These are phyloP conservation scores for Drosophila miranda DNA, from an alignment of 1,140 invertebrate species.

Conservation along the genomic window DNA sequence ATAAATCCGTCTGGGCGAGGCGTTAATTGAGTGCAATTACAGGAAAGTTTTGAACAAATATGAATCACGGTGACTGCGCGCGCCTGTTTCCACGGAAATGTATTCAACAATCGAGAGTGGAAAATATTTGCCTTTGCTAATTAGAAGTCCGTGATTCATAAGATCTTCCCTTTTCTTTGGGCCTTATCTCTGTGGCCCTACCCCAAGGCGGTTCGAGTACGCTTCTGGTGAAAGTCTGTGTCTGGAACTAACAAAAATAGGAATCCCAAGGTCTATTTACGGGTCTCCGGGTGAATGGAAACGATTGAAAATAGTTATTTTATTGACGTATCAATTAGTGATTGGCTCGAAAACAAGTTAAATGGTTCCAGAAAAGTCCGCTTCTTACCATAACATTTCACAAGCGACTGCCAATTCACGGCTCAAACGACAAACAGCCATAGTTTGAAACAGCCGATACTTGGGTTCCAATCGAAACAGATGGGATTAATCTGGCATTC, in stretches of 20 bases:
- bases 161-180: no score
- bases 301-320: constrained; percentile 21
- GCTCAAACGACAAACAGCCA: not conserved
- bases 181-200: no score
- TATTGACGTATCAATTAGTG: constrained; percentile 35
- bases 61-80: constrained; percentile 41
- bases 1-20: not conserved
- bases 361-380: constrained; percentile 23
- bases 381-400: constrained; percentile 5
- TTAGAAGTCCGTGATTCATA: constrained; percentile 33
- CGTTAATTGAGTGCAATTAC: constrained; percentile 25
- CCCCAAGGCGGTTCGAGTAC: no score
- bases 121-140: constrained; percentile 45
- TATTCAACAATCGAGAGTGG: constrained; percentile 9
- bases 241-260: constrained; percentile 30
- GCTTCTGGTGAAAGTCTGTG: constrained; percentile 27
- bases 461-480: no score
- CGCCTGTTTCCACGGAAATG: constrained; percentile 38
- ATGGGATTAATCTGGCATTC: no score
- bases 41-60: constrained; percentile 24
- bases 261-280: constrained; percentile 11
- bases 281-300: constrained; percentile 10
- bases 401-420: not conserved
- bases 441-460: no score
- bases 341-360: constrained; percentile 30